Base-by-base conservation (phyloP, 2,888 invertebrate species). In the Gymnoscelis rufifasciata region DNA sequence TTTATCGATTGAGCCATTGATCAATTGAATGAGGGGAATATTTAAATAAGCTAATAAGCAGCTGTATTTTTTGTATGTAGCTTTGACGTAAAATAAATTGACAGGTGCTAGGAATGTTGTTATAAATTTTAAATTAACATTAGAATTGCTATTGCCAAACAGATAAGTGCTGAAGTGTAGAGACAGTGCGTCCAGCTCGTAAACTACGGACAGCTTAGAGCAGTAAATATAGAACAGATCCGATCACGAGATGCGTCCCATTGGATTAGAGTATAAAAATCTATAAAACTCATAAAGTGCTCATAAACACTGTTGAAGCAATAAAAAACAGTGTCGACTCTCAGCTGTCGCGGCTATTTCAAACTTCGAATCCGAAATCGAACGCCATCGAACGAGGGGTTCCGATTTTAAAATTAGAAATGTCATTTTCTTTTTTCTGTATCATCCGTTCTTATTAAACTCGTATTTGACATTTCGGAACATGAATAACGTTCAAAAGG, bases 261-360 rank as follows among this genome's bases (percentile, higher is more conserved):
- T 78, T 74, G 74, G 75, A 77, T 79, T 74, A 77, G 72, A 74
- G 78, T 74, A 83, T 82, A 82, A 80, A 33, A 82, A 84, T 82
- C 82, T 84, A 84, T 83, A 83, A 81, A 83, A 78, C 82, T 80
- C 78, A 83, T 84, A 84, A 84, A 87, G 84, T 81, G 84, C 77
- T 84, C 83, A 83, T 87, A 87, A 88, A 87, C 86, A 83, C 77
- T 79, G 78, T 74, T 83, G 79, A 78, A 78, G 84, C 74, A 82
- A 83, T 86, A 87, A 88, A 87, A 84, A 87, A 81, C 75, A 76
- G 78, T 78, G 83, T 81, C 81, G 80, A 78, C 72, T 76, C 77
- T 87, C 88, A 87, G 87, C 88, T 87, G 87, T 86, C 86, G 83
- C 74, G 80, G 83, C 81, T 87, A 87, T 87, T 87, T 87, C 75